A percentile compares a stretch with the other conserved stretches of the same genome.
phyloP scores from a whole-genome alignment of 37 sponge, comb jelly and placozoan genomes.

The Corticium candelabrum region DNA sequence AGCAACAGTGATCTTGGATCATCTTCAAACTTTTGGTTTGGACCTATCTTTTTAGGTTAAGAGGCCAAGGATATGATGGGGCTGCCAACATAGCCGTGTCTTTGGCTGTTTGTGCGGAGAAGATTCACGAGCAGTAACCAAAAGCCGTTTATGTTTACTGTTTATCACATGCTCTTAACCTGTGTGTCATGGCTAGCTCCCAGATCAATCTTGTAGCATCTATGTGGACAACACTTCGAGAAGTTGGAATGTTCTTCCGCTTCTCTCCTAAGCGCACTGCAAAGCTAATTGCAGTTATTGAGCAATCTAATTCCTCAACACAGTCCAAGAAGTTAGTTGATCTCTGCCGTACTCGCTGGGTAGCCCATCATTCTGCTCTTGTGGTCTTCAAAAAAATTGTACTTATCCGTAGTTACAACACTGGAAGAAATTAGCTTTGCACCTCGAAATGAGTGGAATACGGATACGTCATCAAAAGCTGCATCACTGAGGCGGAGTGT shows the following conservation, averaged over 20 bases:
- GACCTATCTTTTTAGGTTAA: neutral
- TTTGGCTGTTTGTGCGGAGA: neutral
- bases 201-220: neutral
- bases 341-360: neutral
- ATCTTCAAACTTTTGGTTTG: neutral
- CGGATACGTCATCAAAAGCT: neutral
- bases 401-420: neutral
- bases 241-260: neutral
- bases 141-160: neutral
- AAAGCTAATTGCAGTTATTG: neutral
- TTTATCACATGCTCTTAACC: neutral
- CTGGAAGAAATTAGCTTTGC: no score
- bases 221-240: neutral
- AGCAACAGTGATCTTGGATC: neutral
- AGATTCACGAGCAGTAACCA: neutral
- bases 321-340: neutral
- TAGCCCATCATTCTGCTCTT: neutral
- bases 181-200: neutral
- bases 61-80: neutral
- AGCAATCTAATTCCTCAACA: neutral
- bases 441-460: neutral
- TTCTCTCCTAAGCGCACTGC: neutral
- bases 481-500: neutral
- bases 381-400: neutral
- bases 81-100: neutral